Conservation (phyloP, 1,140 invertebrate genomes). For the Hydropsyche tenuis region DNA sequence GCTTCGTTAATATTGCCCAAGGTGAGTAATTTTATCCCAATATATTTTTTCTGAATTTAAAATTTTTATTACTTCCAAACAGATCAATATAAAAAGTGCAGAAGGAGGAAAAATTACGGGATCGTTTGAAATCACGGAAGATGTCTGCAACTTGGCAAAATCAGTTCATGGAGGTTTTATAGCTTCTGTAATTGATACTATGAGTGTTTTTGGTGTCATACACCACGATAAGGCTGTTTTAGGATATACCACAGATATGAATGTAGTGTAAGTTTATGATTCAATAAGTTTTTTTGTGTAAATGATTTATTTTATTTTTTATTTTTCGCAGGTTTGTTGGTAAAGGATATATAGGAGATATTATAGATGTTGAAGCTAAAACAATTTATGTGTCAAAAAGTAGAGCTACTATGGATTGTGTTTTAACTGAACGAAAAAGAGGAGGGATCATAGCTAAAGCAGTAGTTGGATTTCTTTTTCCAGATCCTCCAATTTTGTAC, state of each 20-base stretch:
- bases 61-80: background rate
- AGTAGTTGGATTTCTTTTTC: slow-evolving; percentile 18
- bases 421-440: slow-evolving; percentile 1
- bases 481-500: background rate
- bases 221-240: slow-evolving; percentile 13
- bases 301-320: background rate
- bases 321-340: slow-evolving; percentile 18
- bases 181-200: background rate
- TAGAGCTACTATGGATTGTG: slow-evolving; percentile 35
- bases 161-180: slow-evolving; percentile 27
- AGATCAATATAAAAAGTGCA: slow-evolving; percentile 26
- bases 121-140: slow-evolving; percentile 26
- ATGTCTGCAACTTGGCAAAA: slow-evolving; percentile 9
- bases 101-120: slow-evolving; percentile 4
- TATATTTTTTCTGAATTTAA: background rate
- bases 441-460: slow-evolving; percentile 22
- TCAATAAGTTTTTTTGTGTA: background rate
- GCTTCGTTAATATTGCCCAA: background rate
- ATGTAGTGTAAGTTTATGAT: slow-evolving; percentile 9
- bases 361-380: slow-evolving; percentile 15
- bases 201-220: background rate
- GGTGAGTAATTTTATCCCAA: background rate
- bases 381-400: background rate
- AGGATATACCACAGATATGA: slow-evolving; percentile 29
- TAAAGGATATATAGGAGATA: slow-evolving; percentile 19